Conservation (phyloP, 2,113 vertebrate genomes). For the Spilogale gracilis region DNA sequence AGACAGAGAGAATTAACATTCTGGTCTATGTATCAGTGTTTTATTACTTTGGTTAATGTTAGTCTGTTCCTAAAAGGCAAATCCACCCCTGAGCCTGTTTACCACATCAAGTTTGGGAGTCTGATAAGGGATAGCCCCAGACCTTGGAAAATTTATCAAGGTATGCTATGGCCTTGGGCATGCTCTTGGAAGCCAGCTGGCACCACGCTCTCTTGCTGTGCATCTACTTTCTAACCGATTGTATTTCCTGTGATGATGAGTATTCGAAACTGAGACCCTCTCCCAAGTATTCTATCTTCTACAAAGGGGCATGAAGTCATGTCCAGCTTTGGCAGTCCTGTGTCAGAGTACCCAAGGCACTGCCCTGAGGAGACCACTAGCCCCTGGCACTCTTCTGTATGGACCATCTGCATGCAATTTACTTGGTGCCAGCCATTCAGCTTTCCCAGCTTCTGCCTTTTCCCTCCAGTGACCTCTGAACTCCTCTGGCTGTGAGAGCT, state of each 20-base stretch:
- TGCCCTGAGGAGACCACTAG: background rate
- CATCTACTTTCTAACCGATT: background rate
- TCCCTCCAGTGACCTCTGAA: background rate
- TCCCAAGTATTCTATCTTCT: background rate
- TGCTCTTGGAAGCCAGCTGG: background rate
- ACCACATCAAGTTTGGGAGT: background rate
- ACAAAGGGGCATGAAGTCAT: background rate
- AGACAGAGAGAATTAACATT: background rate
- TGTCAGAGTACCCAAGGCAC: background rate
- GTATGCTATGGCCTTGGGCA: background rate
- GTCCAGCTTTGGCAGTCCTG: background rate
- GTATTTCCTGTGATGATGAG: background rate
- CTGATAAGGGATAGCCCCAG: background rate
- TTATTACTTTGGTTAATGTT: conserved; percentile 20
- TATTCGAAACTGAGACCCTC: conserved; percentile 1
- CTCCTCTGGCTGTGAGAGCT: background rate
- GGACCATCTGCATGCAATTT: background rate
- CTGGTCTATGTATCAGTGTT: background rate
- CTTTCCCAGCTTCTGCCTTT: background rate
- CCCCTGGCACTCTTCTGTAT: background rate
- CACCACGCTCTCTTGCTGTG: background rate
- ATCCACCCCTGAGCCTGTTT: background rate
- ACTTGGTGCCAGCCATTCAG: background rate
- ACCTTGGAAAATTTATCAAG: background rate
- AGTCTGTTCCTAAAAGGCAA: background rate